Base-by-base conservation (phyloP, 1,140 invertebrate species). In the Proctacanthus coquilletti region DNA sequence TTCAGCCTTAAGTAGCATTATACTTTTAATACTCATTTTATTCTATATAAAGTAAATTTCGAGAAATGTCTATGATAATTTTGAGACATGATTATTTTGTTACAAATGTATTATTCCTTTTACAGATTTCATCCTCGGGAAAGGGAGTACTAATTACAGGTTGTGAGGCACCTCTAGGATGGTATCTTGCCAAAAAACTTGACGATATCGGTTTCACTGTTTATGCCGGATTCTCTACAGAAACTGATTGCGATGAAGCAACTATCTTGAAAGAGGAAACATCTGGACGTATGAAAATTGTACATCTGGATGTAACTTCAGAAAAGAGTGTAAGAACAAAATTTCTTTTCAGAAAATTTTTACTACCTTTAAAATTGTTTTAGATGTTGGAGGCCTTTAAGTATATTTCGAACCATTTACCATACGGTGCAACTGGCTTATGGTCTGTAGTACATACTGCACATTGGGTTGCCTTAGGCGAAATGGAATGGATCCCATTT, bases 401-500 rank as follows among this genome's bases (percentile, higher is more conserved):
- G 39, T 82, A 78, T 53, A 74, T 84, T 40, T 73, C 78, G 21
- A 74, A 80, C 52, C 74, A 83, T 52, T 60, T 85, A 38, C 80
- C 80, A 41, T 73, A 80, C 60, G 77, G 74, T 55, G 73, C 78
- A 25, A 70, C 75, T 45, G 79, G 79, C 44, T 66, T 94, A 21
- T 93, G 86, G 86, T 84, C 82, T 10, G 63, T 94, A 23, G 77
- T 94, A 5, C 88, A 93, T 63, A 85, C 86, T 48, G 84, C 85
- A 36, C 81, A 84, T 18, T 84, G 84, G 72, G 77, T 84, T 46
- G 78, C 82, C 14, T 73, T 87, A 34, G 87, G 87, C 1, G 84
- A 89, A 65, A 74, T 89, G 39, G 88, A 93, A 64, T 85, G 82
- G 82, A 73, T 85, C 38, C 80, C 83, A 27, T 71, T 77, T 44